A percentile compares a stretch with the other conserved stretches of the same genome.
phyloP scores from a whole-genome alignment of 2,888 invertebrate species.

The Diabrotica balteata region DNA sequence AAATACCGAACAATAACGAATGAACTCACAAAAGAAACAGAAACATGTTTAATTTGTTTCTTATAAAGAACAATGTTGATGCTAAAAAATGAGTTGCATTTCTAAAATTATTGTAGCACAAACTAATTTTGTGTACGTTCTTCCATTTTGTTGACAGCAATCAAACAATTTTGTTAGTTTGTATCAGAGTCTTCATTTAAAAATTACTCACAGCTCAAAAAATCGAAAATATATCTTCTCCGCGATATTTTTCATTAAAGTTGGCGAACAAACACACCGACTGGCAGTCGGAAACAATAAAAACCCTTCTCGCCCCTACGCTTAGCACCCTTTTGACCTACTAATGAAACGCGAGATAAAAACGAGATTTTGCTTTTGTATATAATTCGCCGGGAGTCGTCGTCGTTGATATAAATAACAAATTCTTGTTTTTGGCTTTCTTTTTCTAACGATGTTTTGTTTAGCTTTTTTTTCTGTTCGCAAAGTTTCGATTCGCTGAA shows the following conservation, averaged over 20 bases:
- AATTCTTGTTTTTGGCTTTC: background rate
- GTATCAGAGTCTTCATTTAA: background rate
- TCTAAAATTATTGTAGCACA: background rate
- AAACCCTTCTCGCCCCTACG: slow-evolving; percentile 3
- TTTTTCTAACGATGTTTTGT: background rate
- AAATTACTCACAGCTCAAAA: background rate
- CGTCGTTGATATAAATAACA: slow-evolving; percentile 2
- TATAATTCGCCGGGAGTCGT: slow-evolving; percentile 3
- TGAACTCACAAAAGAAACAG: too few relatives aligned
- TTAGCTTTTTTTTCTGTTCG: background rate
- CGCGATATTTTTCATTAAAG: slow-evolving; percentile 1
- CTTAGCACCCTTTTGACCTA: slow-evolving; percentile 26
- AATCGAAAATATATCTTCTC: background rate
- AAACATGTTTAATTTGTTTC: background rate
- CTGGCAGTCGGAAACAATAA: slow-evolving; percentile 3
- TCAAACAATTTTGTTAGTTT: too few relatives aligned
- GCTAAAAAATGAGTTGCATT: background rate
- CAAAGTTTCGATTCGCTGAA: too few relatives aligned
- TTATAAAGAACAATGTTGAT: background rate
- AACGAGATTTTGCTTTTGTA: background rate
- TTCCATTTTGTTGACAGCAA: background rate
- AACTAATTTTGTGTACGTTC: background rate
- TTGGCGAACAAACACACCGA: background rate
- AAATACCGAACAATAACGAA: too few relatives aligned
- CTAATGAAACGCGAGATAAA: slow-evolving; percentile 17